A percentile compares a stretch with the other conserved stretches of the same genome.
Conservation (phyloP, 2,797 vertebrate genomes). For the Crax fasciolata region DNA sequence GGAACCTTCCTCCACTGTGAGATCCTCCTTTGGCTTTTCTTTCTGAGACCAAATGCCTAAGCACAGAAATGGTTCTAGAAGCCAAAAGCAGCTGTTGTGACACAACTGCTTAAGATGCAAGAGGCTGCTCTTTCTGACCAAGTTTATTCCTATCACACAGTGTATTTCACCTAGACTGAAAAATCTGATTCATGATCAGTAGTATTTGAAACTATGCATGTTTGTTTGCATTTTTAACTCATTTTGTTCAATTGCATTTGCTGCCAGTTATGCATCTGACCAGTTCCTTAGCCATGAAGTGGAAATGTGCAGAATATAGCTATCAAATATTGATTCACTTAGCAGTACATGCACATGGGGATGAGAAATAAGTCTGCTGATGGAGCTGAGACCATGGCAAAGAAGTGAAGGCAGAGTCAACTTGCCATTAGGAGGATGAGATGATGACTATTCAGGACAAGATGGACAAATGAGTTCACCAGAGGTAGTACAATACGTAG, state of each 20-base stretch:
- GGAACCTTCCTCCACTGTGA: not conserved
- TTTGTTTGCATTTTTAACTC: not conserved
- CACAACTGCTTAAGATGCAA: not conserved
- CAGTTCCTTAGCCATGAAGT: not conserved
- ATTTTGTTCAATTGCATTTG: not conserved
- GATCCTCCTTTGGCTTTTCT: not conserved
- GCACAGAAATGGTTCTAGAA: not conserved
- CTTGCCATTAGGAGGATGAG: not conserved
- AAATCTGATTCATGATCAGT: not conserved
- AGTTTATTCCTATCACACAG: not conserved
- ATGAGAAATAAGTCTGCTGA: not conserved
- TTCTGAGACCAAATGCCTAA: not conserved
- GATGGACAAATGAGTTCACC: constrained; percentile 74
- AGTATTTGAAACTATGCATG: not conserved
- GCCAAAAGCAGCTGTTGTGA: not conserved
- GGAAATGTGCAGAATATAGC: not conserved
- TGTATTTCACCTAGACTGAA: not conserved
- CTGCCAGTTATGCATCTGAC: not conserved
- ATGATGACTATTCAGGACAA: not conserved
- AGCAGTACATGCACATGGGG: not conserved
- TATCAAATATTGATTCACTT: not conserved
- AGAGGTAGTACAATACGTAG: constrained; percentile 84
- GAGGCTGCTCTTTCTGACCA: not conserved
- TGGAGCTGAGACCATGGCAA: not conserved
- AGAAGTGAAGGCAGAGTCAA: not conserved